phyloP scores from a whole-genome alignment of 1,140 invertebrate species.

The Drosophila trapezifrons region DNA sequence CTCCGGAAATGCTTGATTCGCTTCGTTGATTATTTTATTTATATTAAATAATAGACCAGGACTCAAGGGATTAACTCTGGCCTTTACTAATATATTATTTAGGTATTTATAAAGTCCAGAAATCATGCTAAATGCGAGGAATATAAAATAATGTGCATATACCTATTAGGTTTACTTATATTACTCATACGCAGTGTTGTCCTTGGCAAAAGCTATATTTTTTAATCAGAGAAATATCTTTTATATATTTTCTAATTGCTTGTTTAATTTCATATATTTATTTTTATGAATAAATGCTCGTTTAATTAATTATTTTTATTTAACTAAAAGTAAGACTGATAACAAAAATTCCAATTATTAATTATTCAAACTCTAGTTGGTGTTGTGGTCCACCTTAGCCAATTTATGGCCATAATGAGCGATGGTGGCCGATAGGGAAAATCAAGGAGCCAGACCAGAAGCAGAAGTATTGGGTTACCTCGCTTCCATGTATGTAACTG shows the following conservation, averaged over 20 bases:
- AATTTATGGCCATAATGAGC: slow-evolving; percentile 9
- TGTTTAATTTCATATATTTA: too few relatives aligned
- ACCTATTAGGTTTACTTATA: background rate
- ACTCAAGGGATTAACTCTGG: too few relatives aligned
- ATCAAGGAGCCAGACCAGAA: background rate
- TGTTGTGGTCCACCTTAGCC: background rate
- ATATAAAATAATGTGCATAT: background rate
- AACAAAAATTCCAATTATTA: too few relatives aligned
- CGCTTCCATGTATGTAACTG: background rate
- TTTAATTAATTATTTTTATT: too few relatives aligned
- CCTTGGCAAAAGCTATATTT: background rate
- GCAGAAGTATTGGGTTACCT: slow-evolving; percentile 18
- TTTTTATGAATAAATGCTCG: too few relatives aligned
- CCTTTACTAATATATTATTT: too few relatives aligned
- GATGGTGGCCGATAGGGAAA: background rate
- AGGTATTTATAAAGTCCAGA: background rate
- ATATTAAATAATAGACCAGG: too few relatives aligned
- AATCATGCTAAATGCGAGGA: background rate
- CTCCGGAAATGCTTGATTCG: background rate
- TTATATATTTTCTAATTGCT: too few relatives aligned
- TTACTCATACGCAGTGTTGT: slow-evolving; percentile 8
- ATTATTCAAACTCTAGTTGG: background rate
- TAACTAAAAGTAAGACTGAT: too few relatives aligned
- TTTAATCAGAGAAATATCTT: too few relatives aligned
- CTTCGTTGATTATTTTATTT: background rate